Evolutionary conservation across 2,888 invertebrate species (phyloP).

Genomic region (Pristionchus arcanus): DNA sequence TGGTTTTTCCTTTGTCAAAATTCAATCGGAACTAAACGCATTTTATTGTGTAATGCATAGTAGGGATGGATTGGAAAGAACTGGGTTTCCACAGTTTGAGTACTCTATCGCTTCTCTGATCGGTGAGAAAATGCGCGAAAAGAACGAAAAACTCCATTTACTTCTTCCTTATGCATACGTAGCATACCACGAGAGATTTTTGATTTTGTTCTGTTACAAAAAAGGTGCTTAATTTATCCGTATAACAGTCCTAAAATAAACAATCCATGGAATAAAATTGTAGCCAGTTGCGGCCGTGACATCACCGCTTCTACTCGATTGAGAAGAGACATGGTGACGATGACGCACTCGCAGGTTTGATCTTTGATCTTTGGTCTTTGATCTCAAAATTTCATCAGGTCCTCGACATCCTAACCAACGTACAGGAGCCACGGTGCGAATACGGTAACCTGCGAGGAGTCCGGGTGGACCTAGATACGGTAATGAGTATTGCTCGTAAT

Average conservation of each 20-base stretch:
- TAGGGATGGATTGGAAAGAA: too few species aligned
- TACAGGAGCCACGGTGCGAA: conserved; percentile 68
- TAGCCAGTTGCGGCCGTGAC: conserved; percentile 68
- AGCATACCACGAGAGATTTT: too few species aligned
- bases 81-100: not conserved
- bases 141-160: too few species aligned
- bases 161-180: not conserved
- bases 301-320: conserved; percentile 65
- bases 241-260: not conserved
- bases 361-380: not conserved
- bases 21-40: too few species aligned
- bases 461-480: conserved; percentile 64
- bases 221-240: too few species aligned
- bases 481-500: conserved; percentile 23
- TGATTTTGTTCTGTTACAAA: too few species aligned
- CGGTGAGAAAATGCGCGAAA: too few species aligned
- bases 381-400: conserved; percentile 56
- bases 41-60: too few species aligned
- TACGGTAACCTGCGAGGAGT: conserved; percentile 65
- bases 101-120: too few species aligned
- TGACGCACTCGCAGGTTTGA: conserved; percentile 65
- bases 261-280: conserved; percentile 27
- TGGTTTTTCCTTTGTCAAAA: too few species aligned
- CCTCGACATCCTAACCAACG: conserved; percentile 70
- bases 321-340: conserved; percentile 67